Evolutionary conservation across 2,113 vertebrate species (phyloP).

Genomic region (Anarhynchus alexandrinus): DNA sequence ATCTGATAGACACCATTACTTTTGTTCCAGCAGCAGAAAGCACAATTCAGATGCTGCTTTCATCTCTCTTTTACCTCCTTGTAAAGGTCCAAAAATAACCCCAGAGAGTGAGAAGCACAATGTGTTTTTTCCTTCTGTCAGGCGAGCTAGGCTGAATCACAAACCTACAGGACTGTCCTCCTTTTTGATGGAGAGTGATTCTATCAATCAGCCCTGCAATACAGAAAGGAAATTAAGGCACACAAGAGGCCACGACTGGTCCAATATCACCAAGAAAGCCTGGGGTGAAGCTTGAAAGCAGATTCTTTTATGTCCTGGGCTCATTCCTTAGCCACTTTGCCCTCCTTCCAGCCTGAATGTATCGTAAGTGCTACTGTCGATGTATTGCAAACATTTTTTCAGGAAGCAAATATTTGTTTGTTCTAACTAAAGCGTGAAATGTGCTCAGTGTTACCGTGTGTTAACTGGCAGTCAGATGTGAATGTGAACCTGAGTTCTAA

Average conservation of each 20-base stretch:
- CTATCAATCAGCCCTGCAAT: not conserved
- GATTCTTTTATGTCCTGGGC: not conserved
- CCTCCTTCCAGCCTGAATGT: not conserved
- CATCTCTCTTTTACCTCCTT: not conserved
- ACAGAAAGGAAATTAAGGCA: not conserved
- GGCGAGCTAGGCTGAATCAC: not conserved
- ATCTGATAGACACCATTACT: conserved; percentile 23
- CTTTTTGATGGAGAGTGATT: not conserved
- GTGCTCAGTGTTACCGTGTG: not conserved
- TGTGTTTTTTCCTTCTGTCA: not conserved
- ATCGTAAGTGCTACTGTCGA: not conserved
- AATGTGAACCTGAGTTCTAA: not conserved
- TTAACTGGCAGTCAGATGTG: not conserved
- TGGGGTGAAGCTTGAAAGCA: not conserved
- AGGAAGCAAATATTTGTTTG: not conserved
- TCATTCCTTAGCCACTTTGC: not conserved
- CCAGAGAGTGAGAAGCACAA: not conserved
- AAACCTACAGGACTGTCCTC: not conserved
- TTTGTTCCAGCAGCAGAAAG: conserved; percentile 19
- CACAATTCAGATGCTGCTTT: conserved; percentile 13
- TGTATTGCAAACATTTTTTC: not conserved
- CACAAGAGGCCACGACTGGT: not conserved
- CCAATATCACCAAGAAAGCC: not conserved
- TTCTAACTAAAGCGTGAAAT: not conserved
- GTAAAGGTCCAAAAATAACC: conserved; percentile 36